Evolutionary conservation across 1,140 invertebrate species (phyloP).

Genomic region (Drosophila albomicans): DNA sequence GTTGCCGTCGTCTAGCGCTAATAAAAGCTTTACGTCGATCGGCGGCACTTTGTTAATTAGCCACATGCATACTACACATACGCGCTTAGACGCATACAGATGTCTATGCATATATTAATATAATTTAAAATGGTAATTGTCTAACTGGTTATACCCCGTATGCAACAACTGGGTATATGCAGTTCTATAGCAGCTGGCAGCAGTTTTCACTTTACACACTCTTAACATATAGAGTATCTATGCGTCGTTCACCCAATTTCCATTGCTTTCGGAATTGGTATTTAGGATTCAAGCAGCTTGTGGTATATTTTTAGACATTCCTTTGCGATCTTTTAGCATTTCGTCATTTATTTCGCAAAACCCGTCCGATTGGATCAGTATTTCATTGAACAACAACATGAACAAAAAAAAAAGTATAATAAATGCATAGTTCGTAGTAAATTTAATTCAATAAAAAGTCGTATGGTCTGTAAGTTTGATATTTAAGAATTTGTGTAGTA

Average conservation of each 20-base stretch:
- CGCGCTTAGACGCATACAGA: constrained; percentile 10
- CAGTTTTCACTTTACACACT: background rate
- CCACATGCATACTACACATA: constrained; percentile 30
- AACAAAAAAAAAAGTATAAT: background rate
- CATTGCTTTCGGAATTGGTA: background rate
- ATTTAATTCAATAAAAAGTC: background rate
- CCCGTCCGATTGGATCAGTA: constrained; percentile 3
- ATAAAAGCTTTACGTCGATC: constrained; percentile 58
- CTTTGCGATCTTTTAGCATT: background rate
- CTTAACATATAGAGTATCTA: background rate
- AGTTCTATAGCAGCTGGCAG: background rate
- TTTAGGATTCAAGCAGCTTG: background rate
- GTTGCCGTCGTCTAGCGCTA: constrained; percentile 49
- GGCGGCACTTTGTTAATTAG: constrained; percentile 66
- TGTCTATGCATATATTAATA: constrained; percentile 38
- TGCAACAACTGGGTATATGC: background rate
- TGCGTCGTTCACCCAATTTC: background rate
- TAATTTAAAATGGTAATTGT: constrained; percentile 34
- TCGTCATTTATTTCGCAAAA: constrained; percentile 7
- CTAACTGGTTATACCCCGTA: constrained; percentile 34
- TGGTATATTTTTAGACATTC: constrained; percentile 12
- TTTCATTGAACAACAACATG: background rate
- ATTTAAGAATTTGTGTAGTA: constrained; percentile 18
- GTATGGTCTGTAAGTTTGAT: background rate
- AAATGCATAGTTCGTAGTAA: background rate